phyloP scores from a whole-genome alignment of 2,113 vertebrate species.

The Campylomormyrus tamandua region DNA sequence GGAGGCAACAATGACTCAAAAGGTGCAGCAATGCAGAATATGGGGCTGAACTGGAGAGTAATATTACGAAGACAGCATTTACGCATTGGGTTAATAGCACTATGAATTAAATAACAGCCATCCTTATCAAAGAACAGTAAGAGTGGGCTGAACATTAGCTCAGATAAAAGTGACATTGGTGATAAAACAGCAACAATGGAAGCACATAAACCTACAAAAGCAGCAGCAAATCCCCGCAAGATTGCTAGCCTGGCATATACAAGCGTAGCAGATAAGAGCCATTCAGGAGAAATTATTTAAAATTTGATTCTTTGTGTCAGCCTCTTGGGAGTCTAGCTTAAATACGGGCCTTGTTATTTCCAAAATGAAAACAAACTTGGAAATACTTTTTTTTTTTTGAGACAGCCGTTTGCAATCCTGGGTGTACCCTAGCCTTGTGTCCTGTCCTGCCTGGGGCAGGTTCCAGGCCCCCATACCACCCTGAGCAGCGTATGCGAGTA shows the following conservation, averaged over 20 bases:
- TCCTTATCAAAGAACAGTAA: neutral
- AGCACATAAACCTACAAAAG: neutral
- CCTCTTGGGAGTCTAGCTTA: neutral
- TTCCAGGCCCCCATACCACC: neutral
- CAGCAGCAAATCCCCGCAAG: neutral
- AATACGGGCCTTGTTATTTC: neutral
- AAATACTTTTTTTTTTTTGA: neutral
- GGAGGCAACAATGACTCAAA: neutral
- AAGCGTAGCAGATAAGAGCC: conserved; percentile 5
- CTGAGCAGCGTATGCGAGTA: neutral
- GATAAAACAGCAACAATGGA: conserved; percentile 5
- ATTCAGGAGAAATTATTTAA: neutral
- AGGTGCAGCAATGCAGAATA: neutral
- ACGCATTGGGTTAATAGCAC: neutral
- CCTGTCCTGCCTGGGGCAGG: neutral
- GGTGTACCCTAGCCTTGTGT: neutral
- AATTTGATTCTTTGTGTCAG: conserved; percentile 16
- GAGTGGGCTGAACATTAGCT: neutral
- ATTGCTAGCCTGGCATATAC: neutral
- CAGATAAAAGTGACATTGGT: conserved; percentile 10
- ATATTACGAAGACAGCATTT: conserved; percentile 6
- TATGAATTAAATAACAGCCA: conserved; percentile 7
- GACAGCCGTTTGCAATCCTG: neutral
- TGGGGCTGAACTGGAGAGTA: neutral
- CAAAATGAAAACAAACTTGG: neutral